These are phyloP conservation scores for Pseudobourletiella spinata DNA, from an alignment of 1,140 invertebrate genomes.

Conservation along the genomic window DNA sequence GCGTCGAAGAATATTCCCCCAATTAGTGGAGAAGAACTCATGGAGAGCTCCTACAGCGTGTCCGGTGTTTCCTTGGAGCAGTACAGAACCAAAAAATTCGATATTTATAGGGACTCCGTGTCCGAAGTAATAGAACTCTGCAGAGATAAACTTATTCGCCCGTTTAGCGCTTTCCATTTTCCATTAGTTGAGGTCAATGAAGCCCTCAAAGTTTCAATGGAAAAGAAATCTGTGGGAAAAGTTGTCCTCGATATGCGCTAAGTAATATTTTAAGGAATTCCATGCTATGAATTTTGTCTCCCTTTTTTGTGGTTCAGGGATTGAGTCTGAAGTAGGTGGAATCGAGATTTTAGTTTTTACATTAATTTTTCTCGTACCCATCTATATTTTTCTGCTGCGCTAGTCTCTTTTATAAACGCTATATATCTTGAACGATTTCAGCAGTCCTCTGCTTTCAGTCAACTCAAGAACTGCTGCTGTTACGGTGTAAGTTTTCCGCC, in stretches of 20 bases:
- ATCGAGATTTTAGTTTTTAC: too few species aligned
- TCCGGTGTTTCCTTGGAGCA: conserved; percentile 49
- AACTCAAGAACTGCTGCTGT: too few species aligned
- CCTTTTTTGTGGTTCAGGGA: too few species aligned
- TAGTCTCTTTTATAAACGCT: too few species aligned
- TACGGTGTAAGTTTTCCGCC: too few species aligned
- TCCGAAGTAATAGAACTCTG: conserved; percentile 47
- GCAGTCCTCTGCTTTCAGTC: too few species aligned
- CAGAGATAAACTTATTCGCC: conserved; percentile 44
- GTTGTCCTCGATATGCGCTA: conserved; percentile 43
- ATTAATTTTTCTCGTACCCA: too few species aligned
- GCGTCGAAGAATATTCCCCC: conserved; percentile 43
- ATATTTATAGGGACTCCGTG: conserved; percentile 43
- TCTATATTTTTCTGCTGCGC: background rate
- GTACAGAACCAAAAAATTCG: conserved; percentile 44
- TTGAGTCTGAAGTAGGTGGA: too few species aligned
- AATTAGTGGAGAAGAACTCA: conserved; percentile 39
- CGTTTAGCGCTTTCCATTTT: conserved; percentile 45
- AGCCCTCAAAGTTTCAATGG: conserved; percentile 44
- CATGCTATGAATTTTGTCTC: too few species aligned
- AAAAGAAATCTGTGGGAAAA: conserved; percentile 47
- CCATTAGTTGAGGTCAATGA: conserved; percentile 45
- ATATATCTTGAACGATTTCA: too few species aligned
- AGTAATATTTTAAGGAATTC: conserved; percentile 1
- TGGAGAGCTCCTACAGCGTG: conserved; percentile 43